phyloP scores from a whole-genome alignment of 2,797 vertebrate genomes.

The Sebastes glaucus region DNA sequence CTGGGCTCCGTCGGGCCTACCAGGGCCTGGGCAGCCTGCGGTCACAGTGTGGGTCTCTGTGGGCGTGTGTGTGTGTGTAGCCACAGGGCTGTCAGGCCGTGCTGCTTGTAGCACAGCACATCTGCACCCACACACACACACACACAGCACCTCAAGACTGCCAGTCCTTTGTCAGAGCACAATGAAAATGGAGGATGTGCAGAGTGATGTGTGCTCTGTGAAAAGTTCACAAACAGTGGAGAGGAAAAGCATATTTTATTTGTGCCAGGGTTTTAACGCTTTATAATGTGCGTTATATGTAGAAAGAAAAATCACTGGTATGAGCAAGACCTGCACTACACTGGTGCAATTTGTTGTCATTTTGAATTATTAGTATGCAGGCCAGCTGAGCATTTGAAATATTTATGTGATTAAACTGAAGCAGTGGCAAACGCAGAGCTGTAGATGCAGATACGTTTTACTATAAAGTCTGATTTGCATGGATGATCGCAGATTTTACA shows the following conservation, averaged over 20 bases:
- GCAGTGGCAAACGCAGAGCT: background rate
- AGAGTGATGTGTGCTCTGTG: conserved; percentile 2
- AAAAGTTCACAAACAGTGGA: conserved; percentile 3
- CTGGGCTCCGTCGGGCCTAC: conserved; percentile 61
- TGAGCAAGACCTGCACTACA: background rate
- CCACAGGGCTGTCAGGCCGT: conserved; percentile 49
- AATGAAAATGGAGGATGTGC: conserved; percentile 24
- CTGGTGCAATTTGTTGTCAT: background rate
- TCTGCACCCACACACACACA: conserved; percentile 42
- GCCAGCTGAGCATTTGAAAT: conserved; percentile 26
- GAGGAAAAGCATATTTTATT: background rate
- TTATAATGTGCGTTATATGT: background rate
- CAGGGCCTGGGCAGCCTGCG: conserved; percentile 52
- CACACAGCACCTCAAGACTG: conserved; percentile 38
- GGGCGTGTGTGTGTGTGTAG: conserved; percentile 36
- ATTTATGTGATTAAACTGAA: conserved; percentile 14
- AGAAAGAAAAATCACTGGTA: background rate
- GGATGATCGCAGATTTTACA: background rate
- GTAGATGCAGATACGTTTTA: background rate
- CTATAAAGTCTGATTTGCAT: conserved; percentile 11
- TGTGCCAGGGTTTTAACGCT: background rate
- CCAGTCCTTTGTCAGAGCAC: conserved; percentile 56
- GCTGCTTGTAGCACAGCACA: conserved; percentile 55
- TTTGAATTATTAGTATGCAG: conserved; percentile 8
- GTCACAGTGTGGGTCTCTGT: conserved; percentile 39